Percentiles rank a stretch among this genome's conserved stretches.
Evolutionary conservation across 2,113 vertebrate genomes (phyloP).

Genomic region (Alligator sinensis): DNA sequence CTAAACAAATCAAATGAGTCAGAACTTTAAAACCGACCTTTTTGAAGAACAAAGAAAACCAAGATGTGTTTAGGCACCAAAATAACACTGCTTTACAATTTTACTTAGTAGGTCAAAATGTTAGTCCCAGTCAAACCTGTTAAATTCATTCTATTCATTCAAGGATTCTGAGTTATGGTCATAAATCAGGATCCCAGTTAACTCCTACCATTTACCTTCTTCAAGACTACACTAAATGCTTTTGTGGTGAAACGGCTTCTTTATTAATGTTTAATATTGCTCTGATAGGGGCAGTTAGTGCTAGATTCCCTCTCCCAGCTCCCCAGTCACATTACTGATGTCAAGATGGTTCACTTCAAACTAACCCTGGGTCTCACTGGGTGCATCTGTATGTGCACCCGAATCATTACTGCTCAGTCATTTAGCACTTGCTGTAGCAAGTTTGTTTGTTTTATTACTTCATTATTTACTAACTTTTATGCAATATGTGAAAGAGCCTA

Average conservation of each 20-base stretch:
- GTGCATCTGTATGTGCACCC: no score
- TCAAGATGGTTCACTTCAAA: neutral
- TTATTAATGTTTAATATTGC: neutral
- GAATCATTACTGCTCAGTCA: no score
- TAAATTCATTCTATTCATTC: neutral
- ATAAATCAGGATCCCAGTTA: neutral
- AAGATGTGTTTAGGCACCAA: neutral
- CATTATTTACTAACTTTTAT: fast-evolving
- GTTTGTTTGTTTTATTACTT: neutral
- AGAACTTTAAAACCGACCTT: neutral
- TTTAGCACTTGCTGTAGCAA: no score
- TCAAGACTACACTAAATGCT: neutral
- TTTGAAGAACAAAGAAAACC: neutral
- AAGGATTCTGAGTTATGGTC: neutral
- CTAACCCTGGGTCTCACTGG: neutral
- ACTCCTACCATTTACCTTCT: neutral
- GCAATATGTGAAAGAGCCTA: neutral
- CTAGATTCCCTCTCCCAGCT: no score
- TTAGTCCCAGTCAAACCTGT: neutral
- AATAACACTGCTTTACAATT: neutral
- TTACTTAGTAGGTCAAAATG: neutral
- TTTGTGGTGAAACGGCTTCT: neutral
- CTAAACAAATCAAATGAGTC: neutral
- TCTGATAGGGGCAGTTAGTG: neutral
- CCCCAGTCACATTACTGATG: neutral